Evolutionary conservation across 1,140 invertebrate genomes (phyloP).

Genomic region (Drosophila elegans): DNA sequence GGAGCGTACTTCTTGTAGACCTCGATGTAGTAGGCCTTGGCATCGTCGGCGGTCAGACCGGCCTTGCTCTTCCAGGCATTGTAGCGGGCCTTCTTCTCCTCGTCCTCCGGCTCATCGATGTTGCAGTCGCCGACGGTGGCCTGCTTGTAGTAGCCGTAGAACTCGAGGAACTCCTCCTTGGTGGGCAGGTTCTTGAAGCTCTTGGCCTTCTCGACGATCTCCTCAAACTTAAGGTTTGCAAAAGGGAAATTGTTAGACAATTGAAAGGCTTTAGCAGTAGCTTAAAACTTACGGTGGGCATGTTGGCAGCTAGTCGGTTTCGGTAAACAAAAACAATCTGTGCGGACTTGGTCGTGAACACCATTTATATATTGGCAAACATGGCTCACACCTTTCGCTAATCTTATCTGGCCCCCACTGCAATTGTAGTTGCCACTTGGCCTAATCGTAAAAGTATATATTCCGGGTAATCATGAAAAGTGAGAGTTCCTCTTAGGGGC

Average conservation of each 20-base stretch:
- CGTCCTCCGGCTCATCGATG: slow-evolving; percentile 93
- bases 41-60: slow-evolving; percentile 91
- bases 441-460: slow-evolving; percentile 37
- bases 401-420: slow-evolving; percentile 64
- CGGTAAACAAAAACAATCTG: slow-evolving; percentile 66
- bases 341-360: slow-evolving; percentile 19
- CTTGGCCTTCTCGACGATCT: slow-evolving; percentile 89
- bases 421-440: slow-evolving; percentile 47
- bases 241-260: neutral
- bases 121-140: slow-evolving; percentile 94
- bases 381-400: slow-evolving; percentile 48
- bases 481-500: slow-evolving; percentile 22
- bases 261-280: neutral
- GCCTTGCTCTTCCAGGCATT: slow-evolving; percentile 95
- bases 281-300: slow-evolving; percentile 69
- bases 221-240: slow-evolving; percentile 60
- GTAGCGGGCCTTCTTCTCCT: slow-evolving; percentile 98
- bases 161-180: slow-evolving; percentile 93
- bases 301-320: slow-evolving; percentile 55
- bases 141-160: slow-evolving; percentile 97
- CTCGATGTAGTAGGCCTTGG: slow-evolving; percentile 93
- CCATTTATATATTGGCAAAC: slow-evolving; percentile 64
- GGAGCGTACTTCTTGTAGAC: slow-evolving; percentile 89
- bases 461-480: slow-evolving; percentile 32
- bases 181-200: slow-evolving; percentile 90